Evolutionary conservation across 2,113 vertebrate genomes (phyloP).

Genomic region (Podarcis raffonei): DNA sequence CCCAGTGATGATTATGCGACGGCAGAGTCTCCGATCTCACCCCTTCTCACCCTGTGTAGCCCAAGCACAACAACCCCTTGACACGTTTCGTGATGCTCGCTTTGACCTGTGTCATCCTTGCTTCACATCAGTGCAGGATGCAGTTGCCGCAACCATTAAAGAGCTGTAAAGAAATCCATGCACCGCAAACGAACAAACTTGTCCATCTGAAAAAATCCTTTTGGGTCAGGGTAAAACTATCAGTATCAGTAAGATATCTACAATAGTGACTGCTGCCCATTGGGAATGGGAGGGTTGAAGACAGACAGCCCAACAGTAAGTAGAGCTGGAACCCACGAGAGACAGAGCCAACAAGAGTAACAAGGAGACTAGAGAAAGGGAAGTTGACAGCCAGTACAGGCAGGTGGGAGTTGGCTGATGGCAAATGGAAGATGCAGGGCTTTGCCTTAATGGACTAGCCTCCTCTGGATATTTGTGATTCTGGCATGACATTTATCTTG

Average conservation of each 20-base stretch:
- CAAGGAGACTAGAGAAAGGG: no score
- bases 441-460: no score
- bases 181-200: not conserved
- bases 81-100: not conserved
- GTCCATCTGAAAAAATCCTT: not conserved
- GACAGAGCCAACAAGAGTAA: no score
- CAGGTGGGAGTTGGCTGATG: no score
- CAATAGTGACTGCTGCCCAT: no score
- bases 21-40: not conserved
- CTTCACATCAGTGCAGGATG: not conserved
- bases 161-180: not conserved
- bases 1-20: not conserved
- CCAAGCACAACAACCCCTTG: slow-evolving; percentile 1
- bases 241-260: not conserved
- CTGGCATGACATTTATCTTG: not conserved
- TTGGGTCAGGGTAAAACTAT: not conserved
- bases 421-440: no score
- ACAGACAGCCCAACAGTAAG: no score
- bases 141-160: not conserved
- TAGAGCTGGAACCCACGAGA: no score
- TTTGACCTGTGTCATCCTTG: not conserved
- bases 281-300: no score
- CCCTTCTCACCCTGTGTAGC: not conserved
- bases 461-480: not conserved
- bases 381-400: no score